A percentile compares a stretch with the other conserved stretches of the same genome.
Conservation (phyloP, 2,113 vertebrate species). For the Nycticorax nycticorax region DNA sequence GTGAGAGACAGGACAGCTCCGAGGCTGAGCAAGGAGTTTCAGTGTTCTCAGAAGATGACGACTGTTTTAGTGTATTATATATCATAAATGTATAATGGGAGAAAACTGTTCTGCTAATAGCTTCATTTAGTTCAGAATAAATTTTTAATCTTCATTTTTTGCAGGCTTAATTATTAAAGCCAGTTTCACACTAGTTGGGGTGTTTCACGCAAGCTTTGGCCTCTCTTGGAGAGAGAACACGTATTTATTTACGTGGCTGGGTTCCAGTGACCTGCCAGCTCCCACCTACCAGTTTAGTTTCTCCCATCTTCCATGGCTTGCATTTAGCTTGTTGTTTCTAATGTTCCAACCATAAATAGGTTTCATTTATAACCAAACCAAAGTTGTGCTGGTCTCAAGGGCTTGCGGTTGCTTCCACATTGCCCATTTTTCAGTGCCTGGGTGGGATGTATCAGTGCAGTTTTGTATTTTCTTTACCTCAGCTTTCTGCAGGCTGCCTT, state of each 20-base stretch:
- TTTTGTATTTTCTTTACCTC: background rate
- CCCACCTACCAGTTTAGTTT: background rate
- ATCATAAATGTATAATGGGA: background rate
- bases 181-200: background rate
- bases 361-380: background rate
- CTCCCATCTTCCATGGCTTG: background rate
- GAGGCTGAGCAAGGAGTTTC: background rate
- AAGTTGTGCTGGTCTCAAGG: background rate
- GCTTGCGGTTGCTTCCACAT: background rate
- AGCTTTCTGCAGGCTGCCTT: background rate
- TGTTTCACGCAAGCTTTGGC: background rate
- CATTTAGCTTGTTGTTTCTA: background rate
- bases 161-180: slow-evolving; percentile 9
- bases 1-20: background rate
- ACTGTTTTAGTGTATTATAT: background rate
- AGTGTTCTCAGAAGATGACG: background rate
- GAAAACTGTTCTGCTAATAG: background rate
- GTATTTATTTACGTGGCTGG: background rate
- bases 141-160: slow-evolving; percentile 29
- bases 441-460: background rate
- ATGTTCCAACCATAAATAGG: background rate
- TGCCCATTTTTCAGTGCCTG: background rate
- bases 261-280: background rate
- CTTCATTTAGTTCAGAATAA: background rate
- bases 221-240: background rate